Percentiles rank a stretch among this genome's conserved stretches.
phyloP scores from a whole-genome alignment of 2,888 invertebrate species.

The Pachydiplax longipennis region DNA sequence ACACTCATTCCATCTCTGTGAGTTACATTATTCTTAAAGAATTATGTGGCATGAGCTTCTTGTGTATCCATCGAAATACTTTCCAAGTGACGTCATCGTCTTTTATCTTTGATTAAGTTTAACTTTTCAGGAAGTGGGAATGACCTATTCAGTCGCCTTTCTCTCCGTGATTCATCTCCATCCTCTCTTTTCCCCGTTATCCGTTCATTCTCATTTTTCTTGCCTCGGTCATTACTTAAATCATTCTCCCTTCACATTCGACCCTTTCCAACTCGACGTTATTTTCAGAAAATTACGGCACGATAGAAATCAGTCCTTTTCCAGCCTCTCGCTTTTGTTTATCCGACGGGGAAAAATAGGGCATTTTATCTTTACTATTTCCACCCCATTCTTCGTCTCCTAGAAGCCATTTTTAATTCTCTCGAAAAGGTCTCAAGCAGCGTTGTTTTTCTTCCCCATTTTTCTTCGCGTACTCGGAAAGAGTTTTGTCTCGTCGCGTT shows the following conservation, averaged over 20 bases:
- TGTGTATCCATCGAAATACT: too few species aligned
- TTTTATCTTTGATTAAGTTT: too few species aligned
- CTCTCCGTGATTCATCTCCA: not conserved
- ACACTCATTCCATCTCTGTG: too few species aligned
- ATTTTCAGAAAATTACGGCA: not conserved
- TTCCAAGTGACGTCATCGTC: too few species aligned
- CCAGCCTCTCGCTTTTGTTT: not conserved
- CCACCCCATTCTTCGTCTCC: not conserved
- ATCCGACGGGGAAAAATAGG: not conserved
- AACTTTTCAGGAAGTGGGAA: too few species aligned
- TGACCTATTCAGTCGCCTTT: not conserved
- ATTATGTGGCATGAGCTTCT: too few species aligned
- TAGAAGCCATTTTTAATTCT: not conserved
- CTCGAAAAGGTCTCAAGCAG: not conserved
- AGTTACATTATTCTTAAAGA: too few species aligned
- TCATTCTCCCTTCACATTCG: not conserved
- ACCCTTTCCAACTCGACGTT: not conserved
- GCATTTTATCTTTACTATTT: not conserved
- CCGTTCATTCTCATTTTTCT: not conserved
- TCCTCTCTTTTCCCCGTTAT: not conserved
- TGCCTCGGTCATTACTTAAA: not conserved
- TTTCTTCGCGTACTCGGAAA: not conserved
- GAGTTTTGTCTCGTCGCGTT: conserved; percentile 7
- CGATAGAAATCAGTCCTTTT: not conserved
- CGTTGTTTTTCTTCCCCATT: not conserved